phyloP scores from a whole-genome alignment of 2,888 invertebrate genomes.

The Drosophila mettleri region DNA sequence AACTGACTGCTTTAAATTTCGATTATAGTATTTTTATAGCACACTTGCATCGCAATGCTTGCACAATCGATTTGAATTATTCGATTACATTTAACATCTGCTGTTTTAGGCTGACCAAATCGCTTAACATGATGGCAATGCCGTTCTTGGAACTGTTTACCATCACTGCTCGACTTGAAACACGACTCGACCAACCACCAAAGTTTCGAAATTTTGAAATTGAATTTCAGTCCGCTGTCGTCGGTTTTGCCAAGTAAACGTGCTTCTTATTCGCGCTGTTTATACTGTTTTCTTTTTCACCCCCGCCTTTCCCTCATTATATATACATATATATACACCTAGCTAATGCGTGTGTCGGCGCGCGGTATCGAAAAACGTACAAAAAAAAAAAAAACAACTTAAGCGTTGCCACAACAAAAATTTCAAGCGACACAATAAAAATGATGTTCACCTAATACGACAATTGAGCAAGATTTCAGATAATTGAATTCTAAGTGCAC shows the following conservation, averaged over 20 bases:
- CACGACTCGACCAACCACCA: constrained; percentile 32
- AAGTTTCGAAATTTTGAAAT: constrained; percentile 37
- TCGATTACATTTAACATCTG: not conserved
- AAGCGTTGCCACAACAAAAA: constrained; percentile 20
- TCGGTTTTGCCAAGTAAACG: constrained; percentile 82
- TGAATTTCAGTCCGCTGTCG: constrained; percentile 72
- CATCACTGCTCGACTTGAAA: constrained; percentile 23
- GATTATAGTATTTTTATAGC: not conserved
- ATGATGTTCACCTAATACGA: constrained; percentile 4
- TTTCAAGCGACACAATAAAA: constrained; percentile 15
- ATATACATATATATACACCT: constrained; percentile 32
- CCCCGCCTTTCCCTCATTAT: constrained; percentile 24
- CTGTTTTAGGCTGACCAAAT: constrained; percentile 31
- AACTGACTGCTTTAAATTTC: no score
- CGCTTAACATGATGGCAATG: constrained; percentile 29
- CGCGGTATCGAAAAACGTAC: constrained; percentile 36
- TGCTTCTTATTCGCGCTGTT: constrained; percentile 68
- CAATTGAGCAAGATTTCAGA: constrained; percentile 18
- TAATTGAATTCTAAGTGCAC: constrained; percentile 4
- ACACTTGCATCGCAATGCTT: not conserved
- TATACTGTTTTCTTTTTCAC: constrained; percentile 42
- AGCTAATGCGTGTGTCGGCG: constrained; percentile 54
- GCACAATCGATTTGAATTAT: not conserved
- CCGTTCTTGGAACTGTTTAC: not conserved
- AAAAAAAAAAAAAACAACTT: constrained; percentile 9